Conservation (phyloP, 2,113 vertebrate genomes). For the Pogona vitticeps region DNA sequence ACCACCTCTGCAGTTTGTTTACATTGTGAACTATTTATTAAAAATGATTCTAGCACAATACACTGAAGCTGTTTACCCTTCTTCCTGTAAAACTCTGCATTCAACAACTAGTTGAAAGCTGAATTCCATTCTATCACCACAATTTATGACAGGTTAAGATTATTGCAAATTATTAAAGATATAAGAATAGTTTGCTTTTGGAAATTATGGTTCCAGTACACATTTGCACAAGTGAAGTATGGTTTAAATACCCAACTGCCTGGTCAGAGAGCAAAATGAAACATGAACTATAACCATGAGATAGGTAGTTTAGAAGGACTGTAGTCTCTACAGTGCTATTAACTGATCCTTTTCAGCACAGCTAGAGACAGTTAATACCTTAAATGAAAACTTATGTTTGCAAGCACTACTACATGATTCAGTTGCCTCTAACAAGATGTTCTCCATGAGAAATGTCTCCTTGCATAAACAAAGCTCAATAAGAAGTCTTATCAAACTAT, state of each 20-base stretch:
- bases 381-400: slow-evolving; percentile 13
- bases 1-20: neutral
- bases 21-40: slow-evolving; percentile 1
- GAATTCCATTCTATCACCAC: neutral
- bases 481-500: slow-evolving; percentile 8
- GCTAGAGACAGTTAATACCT: neutral
- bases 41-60: neutral
- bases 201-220: slow-evolving; percentile 1
- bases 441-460: neutral
- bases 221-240: neutral
- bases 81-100: neutral
- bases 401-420: neutral
- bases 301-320: slow-evolving; percentile 26
- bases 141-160: neutral
- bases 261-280: neutral
- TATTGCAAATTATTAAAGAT: neutral
- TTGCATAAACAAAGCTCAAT: neutral
- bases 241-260: neutral
- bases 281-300: neutral
- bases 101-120: neutral
- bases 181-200: neutral
- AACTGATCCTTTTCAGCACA: neutral
- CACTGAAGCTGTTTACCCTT: neutral
- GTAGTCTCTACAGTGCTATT: slow-evolving; percentile 25
- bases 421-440: neutral